Conservation (phyloP, 2,888 invertebrate genomes). For the Protophormia terraenovae region DNA sequence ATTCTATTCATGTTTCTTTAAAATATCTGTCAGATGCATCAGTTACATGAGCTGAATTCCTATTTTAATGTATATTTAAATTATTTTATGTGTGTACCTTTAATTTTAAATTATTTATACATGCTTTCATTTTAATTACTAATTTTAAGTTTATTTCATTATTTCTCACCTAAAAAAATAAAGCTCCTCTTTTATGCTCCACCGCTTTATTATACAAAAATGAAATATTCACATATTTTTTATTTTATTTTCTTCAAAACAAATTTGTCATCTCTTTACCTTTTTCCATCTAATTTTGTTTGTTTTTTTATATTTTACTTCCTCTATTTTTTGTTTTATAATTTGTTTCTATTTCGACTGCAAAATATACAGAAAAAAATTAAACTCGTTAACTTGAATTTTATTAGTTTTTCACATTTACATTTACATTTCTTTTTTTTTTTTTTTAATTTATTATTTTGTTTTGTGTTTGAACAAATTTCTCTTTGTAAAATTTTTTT, state of each 20-base stretch:
- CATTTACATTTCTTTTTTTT: too few species aligned
- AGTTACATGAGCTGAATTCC: too few species aligned
- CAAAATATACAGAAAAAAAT: not conserved
- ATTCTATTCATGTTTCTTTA: too few species aligned
- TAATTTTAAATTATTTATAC: too few species aligned
- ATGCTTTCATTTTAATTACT: not conserved
- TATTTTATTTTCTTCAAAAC: not conserved
- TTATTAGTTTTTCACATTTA: slow-evolving; percentile 15
- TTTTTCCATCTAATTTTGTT: not conserved
- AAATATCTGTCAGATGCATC: too few species aligned
- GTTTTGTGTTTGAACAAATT: slow-evolving; percentile 6
- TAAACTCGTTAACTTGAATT: slow-evolving; percentile 25
- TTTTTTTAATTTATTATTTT: not conserved
- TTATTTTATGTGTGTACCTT: too few species aligned
- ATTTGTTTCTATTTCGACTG: not conserved
- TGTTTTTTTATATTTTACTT: slow-evolving; percentile 7
- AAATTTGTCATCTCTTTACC: not conserved
- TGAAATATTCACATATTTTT: not conserved
- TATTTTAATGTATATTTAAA: too few species aligned
- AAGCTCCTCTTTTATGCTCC: not conserved
- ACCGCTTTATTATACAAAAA: not conserved
- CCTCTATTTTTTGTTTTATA: not conserved
- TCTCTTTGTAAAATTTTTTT: slow-evolving; percentile 31
- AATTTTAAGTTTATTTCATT: not conserved
- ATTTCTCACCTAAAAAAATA: not conserved